Evolutionary conservation across 1,140 invertebrate genomes (phyloP), one percentile per base, ranked within the genome.

Genomic region (Lutraria rhynchaena): DNA sequence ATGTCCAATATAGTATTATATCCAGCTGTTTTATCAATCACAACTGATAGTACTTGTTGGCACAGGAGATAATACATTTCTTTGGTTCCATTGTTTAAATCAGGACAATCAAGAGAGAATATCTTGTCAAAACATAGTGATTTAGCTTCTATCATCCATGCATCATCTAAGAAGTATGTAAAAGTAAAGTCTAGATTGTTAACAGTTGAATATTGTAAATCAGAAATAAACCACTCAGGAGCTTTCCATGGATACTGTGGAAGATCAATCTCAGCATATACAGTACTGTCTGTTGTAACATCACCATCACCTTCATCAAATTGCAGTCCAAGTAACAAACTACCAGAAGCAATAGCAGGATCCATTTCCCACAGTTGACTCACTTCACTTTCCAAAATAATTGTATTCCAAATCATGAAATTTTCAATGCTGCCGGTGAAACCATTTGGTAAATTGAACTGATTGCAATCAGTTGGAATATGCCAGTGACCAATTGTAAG

Each of bases 271-370:
- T 41, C 27, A 5, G 41, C 13, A 9, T 61, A 27, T 1, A 27
- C 33, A 15, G 85, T 63, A 35, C 67, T 77, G 53, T 88, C 85
- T 1, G 11, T 51, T 0, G 82, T 44, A 1, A 19, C 60, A 19
- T 46, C n/a, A 1, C 84, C 83, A 35, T 83, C 61, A 3, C 87
- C 87, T 78, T 88, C 87, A 75, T 88, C 80, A 75, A 88, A 85
- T 24, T 60, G 69, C 70, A 86, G 86, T 0, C 65, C 74, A 17
- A 65, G 81, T 24, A 58, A 37, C 9, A 88, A 65, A 0, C 80
- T 65, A 33, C 58, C 41, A 3, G 49, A 46, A 0, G 83, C 80
- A 15, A 82, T 22, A 7, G 22, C 37, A 35, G 85, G 85, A 55
- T 82, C 73, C 83, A 85, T 85, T 13, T 76, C 29, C 75, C 83